phyloP scores from a whole-genome alignment of 1,140 invertebrate genomes.

The Caenorhabditis tropicalis region DNA sequence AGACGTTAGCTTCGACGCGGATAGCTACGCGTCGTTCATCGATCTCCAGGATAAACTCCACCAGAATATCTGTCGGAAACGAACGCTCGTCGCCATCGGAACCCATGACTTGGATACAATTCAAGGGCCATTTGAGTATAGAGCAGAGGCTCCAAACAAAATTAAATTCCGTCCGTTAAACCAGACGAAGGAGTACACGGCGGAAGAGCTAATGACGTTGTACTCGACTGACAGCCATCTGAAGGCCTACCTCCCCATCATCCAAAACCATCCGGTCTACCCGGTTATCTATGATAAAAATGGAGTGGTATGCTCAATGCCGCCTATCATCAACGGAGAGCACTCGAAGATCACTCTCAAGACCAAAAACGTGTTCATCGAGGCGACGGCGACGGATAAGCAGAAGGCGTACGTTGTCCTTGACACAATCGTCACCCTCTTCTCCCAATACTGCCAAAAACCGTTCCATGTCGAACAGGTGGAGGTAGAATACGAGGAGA shows the following conservation, averaged over 20 bases:
- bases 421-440: conserved; percentile 92
- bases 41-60: conserved; percentile 98
- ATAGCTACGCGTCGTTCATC: conserved; percentile 79
- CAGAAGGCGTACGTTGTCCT: conserved; percentile 85
- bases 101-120: conserved; percentile 97
- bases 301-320: conserved; percentile 88
- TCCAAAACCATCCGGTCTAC: conserved; percentile 89
- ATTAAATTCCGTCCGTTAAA: conserved; percentile 93
- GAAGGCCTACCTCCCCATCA: conserved; percentile 92
- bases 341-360: conserved; percentile 91
- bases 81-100: conserved; percentile 94
- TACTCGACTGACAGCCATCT: conserved; percentile 90
- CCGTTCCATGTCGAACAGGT: conserved; percentile 84
- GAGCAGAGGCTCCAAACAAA: conserved; percentile 84
- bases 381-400: conserved; percentile 93
- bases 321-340: conserved; percentile 96
- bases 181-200: conserved; percentile 85
- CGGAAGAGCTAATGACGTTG: conserved; percentile 85
- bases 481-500: conserved; percentile 78
- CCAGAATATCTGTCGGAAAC: conserved; percentile 89
- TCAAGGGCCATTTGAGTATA: conserved; percentile 88
- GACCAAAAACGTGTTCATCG: conserved; percentile 97
- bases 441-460: conserved; percentile 86
- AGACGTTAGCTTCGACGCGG: conserved; percentile 84
- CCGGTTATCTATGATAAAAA: conserved; percentile 94